Base-by-base conservation (phyloP, 1,140 invertebrate genomes). In the Drosophila subobscura region DNA sequence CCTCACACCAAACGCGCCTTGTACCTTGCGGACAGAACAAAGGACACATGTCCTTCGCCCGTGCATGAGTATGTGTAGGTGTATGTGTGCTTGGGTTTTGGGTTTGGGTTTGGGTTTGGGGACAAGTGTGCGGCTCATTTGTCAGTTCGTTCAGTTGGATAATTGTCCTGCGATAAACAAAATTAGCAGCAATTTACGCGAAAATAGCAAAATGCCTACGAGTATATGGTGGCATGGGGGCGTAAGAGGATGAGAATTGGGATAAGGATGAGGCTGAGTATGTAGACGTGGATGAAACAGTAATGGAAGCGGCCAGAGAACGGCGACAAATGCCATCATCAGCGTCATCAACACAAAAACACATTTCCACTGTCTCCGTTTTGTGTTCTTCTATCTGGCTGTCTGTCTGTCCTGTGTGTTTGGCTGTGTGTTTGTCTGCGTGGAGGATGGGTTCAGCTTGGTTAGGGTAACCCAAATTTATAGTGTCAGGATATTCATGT, bases 151-250 rank as follows among this genome's bases (percentile, higher is more conserved):
- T 90, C 88, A 73, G 68, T 80, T 90, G 88, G 88, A 90, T 90
- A 90, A 90, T 90, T 90, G 88, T 90, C 76, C 88, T 83, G 83
- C 88, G 81, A 90, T 90, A 90, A 90, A 90, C 88, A 84, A 90
- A 90, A 90, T 90, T 90, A 90, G 88, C 88, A 90, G 88, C 88
- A 88, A 90, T 90, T 90, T 90, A 84, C 79, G 88, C 85, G 84
- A 72, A 85, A 79, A 79, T 81, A 60, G 78, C 78, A 60, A 66
- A 77, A 73, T 73, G 73, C 56, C 77, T 76, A 70, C 66, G 33
- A 37, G 1, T 10, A 4, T 37, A 37, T 37, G 10, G 25, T 8
- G 3, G n/a, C n/a, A 52, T 57, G 54, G 60, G 44, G 27, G 60
- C 20, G 42, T 52, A 47, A 27, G 44, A 45, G 63, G 44, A 33